A percentile compares a stretch with the other conserved stretches of the same genome.
Conservation (phyloP, 2,888 invertebrate genomes). For the Agrochola lota region DNA sequence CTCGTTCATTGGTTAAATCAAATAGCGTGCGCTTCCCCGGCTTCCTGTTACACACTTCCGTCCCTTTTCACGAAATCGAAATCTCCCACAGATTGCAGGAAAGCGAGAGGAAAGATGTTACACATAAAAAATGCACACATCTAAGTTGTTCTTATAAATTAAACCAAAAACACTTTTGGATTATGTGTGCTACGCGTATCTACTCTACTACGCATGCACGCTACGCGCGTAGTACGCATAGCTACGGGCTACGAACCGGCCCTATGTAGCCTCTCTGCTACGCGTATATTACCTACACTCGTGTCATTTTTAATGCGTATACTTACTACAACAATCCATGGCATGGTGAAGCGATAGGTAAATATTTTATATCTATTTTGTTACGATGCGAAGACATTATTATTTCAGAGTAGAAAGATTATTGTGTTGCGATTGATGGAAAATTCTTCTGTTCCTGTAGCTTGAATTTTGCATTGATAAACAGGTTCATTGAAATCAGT, state of each 20-base stretch:
- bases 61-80: too few species aligned
- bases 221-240: neutral
- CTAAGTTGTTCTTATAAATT: neutral
- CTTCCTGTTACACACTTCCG: too few species aligned
- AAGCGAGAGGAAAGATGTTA: too few species aligned
- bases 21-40: too few species aligned
- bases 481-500: neutral
- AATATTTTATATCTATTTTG: neutral
- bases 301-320: slow-evolving; percentile 2
- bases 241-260: neutral
- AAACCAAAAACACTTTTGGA: neutral
- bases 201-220: neutral
- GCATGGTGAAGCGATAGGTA: neutral
- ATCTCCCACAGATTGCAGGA: too few species aligned
- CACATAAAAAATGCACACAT: neutral
- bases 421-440: neutral
- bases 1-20: too few species aligned
- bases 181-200: neutral
- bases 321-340: neutral
- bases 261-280: slow-evolving; percentile 12
- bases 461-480: neutral
- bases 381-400: neutral
- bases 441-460: neutral
- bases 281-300: slow-evolving; percentile 16
- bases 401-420: neutral